Evolutionary conservation across 2,888 invertebrate genomes (phyloP), one percentile per base, ranked within the genome.

Genomic region (Pseudococcus jackbeardsleyi): DNA sequence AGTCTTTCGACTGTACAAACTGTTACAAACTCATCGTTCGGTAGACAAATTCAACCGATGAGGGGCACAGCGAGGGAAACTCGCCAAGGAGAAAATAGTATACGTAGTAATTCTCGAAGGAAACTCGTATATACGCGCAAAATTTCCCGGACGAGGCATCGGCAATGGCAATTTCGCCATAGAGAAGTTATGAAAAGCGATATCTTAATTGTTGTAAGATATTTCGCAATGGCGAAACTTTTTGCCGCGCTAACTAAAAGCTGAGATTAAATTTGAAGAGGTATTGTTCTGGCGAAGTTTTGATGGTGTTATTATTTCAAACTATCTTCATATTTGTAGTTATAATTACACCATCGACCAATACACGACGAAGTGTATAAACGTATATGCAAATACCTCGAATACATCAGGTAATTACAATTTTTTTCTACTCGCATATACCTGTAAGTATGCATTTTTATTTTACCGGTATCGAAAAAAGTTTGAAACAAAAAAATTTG

Each of bases 191-290:
- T 72, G 72, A 72, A 72, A 72, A 72, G 72, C 39, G 72, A 72
- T 72, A 72, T 72, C 72, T 72, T 72, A 72, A 72, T 72, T 72
- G 72, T 72, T 72, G 72, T 72, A 82, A 82, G 79, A 82, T 46
- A 82, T 82, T 82, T 82, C 79, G 79, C 46, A 82, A 46, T 46
- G 79, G 39, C 42, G 12, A 82, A 82, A 82, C 79, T 72, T 72
- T 72, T 72, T 72, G 72, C 72, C 33, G 17, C 33, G 33, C 72
- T 33, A 72, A 17, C 72, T 72, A 72, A 72, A 33, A 72, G 72
- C 72, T 72, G 17, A 33, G 72, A 72, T 72, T 72, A 72, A 72
- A 72, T 72, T 33, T 72, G 72, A 72, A 72, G 72, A 72, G 72
- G 72, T 72, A 72, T 72, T 72, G 72, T 72, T 72, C 72, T 33